phyloP scores from a whole-genome alignment of 2,113 vertebrate species.

The Origma solitaria region DNA sequence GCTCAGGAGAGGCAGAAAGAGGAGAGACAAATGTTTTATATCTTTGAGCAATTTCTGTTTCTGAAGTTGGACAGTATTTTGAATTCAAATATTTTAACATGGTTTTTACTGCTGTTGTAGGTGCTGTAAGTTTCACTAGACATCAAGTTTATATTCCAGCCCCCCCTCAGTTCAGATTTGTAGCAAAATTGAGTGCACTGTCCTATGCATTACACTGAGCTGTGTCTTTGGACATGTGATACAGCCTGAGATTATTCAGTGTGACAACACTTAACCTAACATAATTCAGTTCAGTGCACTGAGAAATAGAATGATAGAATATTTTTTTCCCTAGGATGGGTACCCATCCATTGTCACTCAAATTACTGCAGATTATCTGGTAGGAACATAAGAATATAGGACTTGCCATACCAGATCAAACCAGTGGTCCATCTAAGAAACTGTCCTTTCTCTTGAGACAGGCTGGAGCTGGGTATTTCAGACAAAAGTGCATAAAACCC shows the following conservation, averaged over 20 bases:
- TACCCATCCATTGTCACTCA: slow-evolving; percentile 34
- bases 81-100: not conserved
- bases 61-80: not conserved
- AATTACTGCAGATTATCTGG: not conserved
- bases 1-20: not conserved
- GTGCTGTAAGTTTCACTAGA: not conserved
- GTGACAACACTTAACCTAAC: slow-evolving; percentile 58
- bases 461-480: not conserved
- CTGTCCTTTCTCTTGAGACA: not conserved
- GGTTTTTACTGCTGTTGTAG: not conserved
- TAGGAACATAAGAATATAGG: slow-evolving; percentile 4
- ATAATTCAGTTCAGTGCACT: slow-evolving; percentile 52
- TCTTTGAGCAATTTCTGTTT: not conserved
- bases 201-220: not conserved
- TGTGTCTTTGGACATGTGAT: slow-evolving; percentile 27
- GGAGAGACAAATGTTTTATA: not conserved
- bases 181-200: not conserved
- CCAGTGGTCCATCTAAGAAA: not conserved
- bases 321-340: not conserved
- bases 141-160: not conserved
- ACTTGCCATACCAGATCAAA: slow-evolving; percentile 3
- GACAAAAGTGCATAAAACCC: not conserved
- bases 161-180: not conserved
- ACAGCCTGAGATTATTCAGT: slow-evolving; percentile 42
- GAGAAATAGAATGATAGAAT: slow-evolving; percentile 18